Conservation (phyloP, 23 tunicate species). For the Oikopleura albicans region DNA sequence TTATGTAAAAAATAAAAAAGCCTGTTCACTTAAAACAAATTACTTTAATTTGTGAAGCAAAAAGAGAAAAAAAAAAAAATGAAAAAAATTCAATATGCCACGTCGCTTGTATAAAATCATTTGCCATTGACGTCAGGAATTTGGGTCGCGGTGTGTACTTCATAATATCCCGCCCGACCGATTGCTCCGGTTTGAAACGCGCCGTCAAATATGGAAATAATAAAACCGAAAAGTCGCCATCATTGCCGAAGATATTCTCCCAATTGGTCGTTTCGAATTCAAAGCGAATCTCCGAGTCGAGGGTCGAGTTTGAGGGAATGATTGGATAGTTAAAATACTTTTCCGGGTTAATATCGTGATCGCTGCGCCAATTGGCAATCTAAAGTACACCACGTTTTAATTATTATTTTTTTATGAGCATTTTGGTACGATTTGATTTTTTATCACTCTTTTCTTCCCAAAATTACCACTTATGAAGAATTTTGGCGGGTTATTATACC, state of each 20-base stretch:
- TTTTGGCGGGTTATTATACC: no score
- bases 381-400: no score
- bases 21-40: no score
- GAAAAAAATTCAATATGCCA: no score
- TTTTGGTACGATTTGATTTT: no score
- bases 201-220: slow-evolving; percentile 1
- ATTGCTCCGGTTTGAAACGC: not conserved
- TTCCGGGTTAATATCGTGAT: not conserved
- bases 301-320: not conserved
- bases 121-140: not conserved
- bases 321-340: not conserved
- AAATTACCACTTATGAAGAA: no score
- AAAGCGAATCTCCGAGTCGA: not conserved
- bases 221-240: not conserved
- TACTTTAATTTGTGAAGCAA: no score
- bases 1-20: no score
- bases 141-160: not conserved
- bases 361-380: not conserved
- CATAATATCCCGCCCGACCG: not conserved
- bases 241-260: not conserved
- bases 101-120: not conserved
- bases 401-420: no score
- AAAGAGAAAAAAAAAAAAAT: no score
- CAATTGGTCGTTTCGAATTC: not conserved
- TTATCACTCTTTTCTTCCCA: no score